These are phyloP conservation scores for Salvelinus alpinus DNA, from an alignment of 2,113 vertebrate species.

Conservation along the genomic window DNA sequence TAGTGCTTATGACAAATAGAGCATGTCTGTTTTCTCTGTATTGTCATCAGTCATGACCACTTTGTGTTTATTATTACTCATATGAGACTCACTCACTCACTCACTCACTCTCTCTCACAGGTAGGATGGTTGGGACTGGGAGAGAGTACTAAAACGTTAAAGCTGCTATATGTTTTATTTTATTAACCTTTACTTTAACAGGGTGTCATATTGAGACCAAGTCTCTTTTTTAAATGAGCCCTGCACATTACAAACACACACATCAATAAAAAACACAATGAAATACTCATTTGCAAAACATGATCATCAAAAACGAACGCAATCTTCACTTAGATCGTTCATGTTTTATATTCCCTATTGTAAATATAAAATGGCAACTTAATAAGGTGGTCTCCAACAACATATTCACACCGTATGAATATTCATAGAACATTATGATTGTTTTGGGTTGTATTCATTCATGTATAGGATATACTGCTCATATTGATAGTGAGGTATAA, in stretches of 20 bases:
- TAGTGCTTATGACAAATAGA: too few species aligned
- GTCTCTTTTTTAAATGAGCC: neutral
- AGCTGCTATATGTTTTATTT: neutral
- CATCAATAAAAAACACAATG: too few species aligned
- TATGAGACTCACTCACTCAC: neutral
- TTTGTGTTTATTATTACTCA: neutral
- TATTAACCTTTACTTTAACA: neutral
- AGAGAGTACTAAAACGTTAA: neutral
- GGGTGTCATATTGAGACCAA: neutral
- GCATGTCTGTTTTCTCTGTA: too few species aligned
- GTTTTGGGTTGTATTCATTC: neutral
- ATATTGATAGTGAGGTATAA: neutral
- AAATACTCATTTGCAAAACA: too few species aligned
- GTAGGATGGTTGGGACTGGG: neutral
- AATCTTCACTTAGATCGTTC: too few species aligned
- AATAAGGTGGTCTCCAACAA: neutral
- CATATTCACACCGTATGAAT: neutral
- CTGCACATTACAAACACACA: too few species aligned
- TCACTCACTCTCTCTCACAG: too few species aligned
- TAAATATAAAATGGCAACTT: neutral
- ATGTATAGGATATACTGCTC: neutral
- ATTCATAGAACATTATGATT: neutral
- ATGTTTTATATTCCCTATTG: neutral
- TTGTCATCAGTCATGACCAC: neutral
- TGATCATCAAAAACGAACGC: too few species aligned